Evolutionary conservation across 1,140 invertebrate genomes (phyloP).

Genomic region (Chymomyza costata): DNA sequence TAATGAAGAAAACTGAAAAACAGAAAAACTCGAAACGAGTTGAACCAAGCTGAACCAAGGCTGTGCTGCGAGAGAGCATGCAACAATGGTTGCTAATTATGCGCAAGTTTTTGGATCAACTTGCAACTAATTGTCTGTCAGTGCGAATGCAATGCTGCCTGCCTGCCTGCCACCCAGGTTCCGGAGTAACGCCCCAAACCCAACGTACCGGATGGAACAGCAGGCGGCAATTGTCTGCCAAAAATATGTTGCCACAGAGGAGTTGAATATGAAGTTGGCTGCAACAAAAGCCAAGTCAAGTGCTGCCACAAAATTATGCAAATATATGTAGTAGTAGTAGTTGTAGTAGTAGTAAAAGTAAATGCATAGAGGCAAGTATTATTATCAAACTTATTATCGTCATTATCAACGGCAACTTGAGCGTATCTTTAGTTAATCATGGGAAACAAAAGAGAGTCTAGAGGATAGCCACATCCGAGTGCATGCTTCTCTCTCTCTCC

Average conservation of each 20-base stretch:
- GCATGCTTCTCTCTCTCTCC: no score
- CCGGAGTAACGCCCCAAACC: no score
- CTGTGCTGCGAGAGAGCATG: constrained; percentile 7
- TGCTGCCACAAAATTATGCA: constrained; percentile 28
- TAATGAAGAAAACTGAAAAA: background rate
- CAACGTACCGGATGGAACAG: background rate
- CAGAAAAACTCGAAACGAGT: no score
- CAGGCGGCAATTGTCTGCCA: no score
- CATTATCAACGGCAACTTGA: constrained; percentile 9
- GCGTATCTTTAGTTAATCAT: constrained; percentile 16
- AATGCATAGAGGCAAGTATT: no score
- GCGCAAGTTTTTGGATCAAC: constrained; percentile 57
- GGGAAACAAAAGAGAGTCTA: no score
- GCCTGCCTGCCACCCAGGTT: background rate
- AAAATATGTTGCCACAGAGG: no score
- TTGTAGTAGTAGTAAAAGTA: no score
- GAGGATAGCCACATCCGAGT: no score
- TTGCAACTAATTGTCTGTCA: constrained; percentile 43
- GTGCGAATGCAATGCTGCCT: constrained; percentile 3
- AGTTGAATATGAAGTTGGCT: no score
- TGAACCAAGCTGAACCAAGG: no score
- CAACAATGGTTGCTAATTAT: constrained; percentile 61
- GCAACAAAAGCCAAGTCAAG: constrained; percentile 14
- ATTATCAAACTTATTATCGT: constrained; percentile 38
- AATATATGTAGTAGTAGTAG: no score